Evolutionary conservation across 2,797 vertebrate genomes (phyloP).

Genomic region (Poeciliopsis paucimaculata): DNA sequence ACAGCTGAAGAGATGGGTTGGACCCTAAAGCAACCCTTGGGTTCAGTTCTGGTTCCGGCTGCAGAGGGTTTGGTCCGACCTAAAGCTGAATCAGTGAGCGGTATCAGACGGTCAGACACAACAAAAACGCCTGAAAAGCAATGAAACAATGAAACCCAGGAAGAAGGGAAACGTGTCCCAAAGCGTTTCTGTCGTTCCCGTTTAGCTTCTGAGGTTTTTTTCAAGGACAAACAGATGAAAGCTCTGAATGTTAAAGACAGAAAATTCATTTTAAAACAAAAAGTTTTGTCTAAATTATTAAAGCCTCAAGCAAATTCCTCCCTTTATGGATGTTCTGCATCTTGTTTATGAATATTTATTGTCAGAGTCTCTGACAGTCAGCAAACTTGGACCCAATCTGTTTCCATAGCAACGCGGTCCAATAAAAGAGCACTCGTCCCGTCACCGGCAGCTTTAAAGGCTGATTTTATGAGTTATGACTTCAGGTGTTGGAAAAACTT

Average conservation of each 20-base stretch:
- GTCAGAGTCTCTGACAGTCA: conserved; percentile 18
- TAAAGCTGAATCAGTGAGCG: background rate
- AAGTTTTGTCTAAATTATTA: background rate
- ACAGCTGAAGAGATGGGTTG: background rate
- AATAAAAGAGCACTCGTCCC: conserved; percentile 9
- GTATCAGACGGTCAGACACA: background rate
- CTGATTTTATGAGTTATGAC: background rate
- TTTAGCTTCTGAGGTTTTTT: background rate
- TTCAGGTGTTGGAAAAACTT: background rate
- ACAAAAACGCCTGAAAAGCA: background rate
- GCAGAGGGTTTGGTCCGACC: background rate
- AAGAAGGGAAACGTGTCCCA: background rate
- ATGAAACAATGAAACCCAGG: background rate
- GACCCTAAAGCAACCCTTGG: background rate
- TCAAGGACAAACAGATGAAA: background rate
- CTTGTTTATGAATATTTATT: conserved; percentile 20
- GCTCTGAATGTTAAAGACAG: background rate
- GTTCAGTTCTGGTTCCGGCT: background rate
- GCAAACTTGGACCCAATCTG: conserved; percentile 34
- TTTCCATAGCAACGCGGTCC: conserved; percentile 36
- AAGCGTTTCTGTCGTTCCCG: background rate
- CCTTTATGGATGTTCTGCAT: conserved; percentile 12
- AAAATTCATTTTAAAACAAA: background rate
- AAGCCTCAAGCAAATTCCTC: background rate
- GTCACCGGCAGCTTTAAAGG: background rate